Conservation (phyloP, 2,113 vertebrate genomes). For the Cynoglossus semilaevis region DNA sequence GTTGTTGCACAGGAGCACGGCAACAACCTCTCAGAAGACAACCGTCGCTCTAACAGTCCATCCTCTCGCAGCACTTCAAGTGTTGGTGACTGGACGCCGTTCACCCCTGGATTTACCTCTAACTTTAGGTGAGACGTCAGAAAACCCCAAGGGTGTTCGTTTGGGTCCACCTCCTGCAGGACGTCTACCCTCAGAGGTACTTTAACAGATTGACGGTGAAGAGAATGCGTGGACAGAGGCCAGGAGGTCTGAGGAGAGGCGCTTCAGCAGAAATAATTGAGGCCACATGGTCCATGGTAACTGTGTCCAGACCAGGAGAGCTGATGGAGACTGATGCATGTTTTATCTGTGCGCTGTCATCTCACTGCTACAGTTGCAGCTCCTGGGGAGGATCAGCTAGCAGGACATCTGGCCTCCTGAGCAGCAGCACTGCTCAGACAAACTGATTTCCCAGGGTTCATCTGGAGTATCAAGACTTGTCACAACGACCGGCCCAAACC, state of each 20-base stretch:
- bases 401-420: slow-evolving; percentile 38
- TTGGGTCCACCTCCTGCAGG: slow-evolving; percentile 39
- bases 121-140: slow-evolving; percentile 3
- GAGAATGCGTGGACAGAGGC: not conserved
- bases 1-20: not conserved
- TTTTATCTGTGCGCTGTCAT: slow-evolving; percentile 53
- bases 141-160: slow-evolving; percentile 1
- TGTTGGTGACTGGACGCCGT: slow-evolving; percentile 6
- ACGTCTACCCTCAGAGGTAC: slow-evolving; percentile 22
- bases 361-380: slow-evolving; percentile 58
- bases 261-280: slow-evolving; percentile 40
- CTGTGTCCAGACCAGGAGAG: slow-evolving; percentile 40
- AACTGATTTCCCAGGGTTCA: not conserved
- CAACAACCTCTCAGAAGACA: slow-evolving; percentile 16
- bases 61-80: slow-evolving; percentile 1
- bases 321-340: slow-evolving; percentile 15
- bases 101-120: slow-evolving; percentile 11
- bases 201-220: slow-evolving; percentile 21
- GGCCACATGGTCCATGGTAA: slow-evolving; percentile 35
- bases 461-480: not conserved
- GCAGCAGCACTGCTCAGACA: slow-evolving; percentile 34
- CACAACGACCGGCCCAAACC: no score
- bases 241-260: slow-evolving; percentile 27
- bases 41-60: not conserved
- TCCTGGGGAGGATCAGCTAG: slow-evolving; percentile 66